Conservation (phyloP, 2,888 invertebrate species). For the Eutolmus rufibarbis region DNA sequence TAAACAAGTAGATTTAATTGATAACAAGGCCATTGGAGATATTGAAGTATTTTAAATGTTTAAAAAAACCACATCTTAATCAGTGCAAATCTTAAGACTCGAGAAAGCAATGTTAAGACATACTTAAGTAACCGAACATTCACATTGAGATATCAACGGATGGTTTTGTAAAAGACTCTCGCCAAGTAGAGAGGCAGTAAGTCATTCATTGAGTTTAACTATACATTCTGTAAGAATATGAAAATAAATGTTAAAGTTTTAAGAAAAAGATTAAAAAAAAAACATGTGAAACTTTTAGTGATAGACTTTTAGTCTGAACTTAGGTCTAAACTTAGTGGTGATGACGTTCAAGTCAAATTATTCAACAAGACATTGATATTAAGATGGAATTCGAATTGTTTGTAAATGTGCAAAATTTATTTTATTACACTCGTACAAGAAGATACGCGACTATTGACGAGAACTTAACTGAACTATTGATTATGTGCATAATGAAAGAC, state of each 20-base stretch:
- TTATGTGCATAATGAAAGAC: conserved; percentile 21
- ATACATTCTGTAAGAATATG: neutral
- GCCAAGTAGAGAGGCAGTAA: neutral
- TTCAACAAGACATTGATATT: neutral
- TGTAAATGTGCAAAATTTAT: conserved; percentile 35
- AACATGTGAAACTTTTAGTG: conserved; percentile 4
- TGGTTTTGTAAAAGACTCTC: neutral
- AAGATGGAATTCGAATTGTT: conserved; percentile 27
- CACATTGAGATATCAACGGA: neutral
- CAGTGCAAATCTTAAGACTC: neutral
- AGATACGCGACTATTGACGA: neutral
- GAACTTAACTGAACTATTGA: conserved; percentile 6
- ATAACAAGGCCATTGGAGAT: neutral
- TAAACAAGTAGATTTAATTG: neutral
- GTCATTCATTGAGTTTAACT: neutral
- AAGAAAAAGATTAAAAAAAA: neutral
- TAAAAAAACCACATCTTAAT: neutral
- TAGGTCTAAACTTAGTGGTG: conserved; percentile 23
- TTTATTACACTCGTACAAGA: conserved; percentile 14
- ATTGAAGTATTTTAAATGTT: neutral
- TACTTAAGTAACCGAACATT: neutral
- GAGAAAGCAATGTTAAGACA: neutral
- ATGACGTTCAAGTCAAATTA: conserved; percentile 16
- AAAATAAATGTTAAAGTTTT: conserved; percentile 7
- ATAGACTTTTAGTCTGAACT: conserved; percentile 32